Percentiles rank a stretch among this genome's conserved stretches.
Evolutionary conservation across 2,113 vertebrate genomes (phyloP).

Genomic region (Bombycilla garrulus): DNA sequence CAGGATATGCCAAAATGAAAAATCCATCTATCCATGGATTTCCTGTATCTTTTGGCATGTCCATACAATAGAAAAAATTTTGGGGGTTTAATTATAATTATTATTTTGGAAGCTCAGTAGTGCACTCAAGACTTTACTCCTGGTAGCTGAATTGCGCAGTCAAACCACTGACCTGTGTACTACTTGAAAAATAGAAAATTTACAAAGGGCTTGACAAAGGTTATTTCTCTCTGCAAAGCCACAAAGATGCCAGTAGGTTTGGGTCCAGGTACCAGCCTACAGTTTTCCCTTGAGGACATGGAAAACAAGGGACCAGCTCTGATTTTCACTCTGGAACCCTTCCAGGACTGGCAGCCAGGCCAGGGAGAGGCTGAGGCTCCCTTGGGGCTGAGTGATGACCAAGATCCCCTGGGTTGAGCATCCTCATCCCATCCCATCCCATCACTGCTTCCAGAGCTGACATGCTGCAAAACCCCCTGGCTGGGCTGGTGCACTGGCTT

Average conservation of each 20-base stretch:
- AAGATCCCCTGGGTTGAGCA: background rate
- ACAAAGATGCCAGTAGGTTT: background rate
- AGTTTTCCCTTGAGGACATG: background rate
- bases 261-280: background rate
- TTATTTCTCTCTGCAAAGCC: background rate
- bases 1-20: constrained; percentile 27
- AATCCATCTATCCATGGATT: background rate
- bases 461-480: rapidly evolving
- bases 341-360: rapidly evolving
- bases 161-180: background rate
- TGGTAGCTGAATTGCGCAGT: background rate
- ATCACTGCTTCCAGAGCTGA: background rate
- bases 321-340: background rate
- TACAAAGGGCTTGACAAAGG: background rate
- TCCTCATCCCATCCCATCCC: background rate
- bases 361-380: background rate
- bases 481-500: background rate
- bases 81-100: background rate
- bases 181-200: background rate
- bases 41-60: constrained; percentile 16
- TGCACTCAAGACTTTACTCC: background rate
- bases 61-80: background rate
- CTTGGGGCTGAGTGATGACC: rapidly evolving
- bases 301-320: background rate
- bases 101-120: constrained; percentile 1